Evolutionary conservation across 2,797 vertebrate species (phyloP), one percentile per base, ranked within the genome.

Genomic region (Limnodromus scolopaceus): DNA sequence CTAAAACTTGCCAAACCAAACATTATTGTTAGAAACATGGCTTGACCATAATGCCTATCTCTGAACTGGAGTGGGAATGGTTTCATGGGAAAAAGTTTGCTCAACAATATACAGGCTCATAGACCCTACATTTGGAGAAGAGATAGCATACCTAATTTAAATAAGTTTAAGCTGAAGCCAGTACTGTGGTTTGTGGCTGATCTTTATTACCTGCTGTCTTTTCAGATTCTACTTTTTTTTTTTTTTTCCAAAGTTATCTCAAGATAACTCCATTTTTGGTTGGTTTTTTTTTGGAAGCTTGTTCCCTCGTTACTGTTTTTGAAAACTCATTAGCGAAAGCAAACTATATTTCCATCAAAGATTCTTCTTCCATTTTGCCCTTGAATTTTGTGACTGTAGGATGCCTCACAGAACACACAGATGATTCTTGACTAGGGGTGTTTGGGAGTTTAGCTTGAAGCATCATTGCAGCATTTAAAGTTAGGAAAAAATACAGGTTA

Each of bases 1-100:
- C 11, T 76, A 43, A 69, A 78, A 57, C 66, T 54, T 92, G 96
- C 93, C 93, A 96, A 96, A 72, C 57, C 94, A 94, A 95, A 95
- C 83, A 65, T 63, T 84, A 34, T 69, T 28, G 32, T 86, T 92
- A 83, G 72, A 86, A 91, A 71, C 63, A 48, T 84, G 87, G 57
- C 72, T 94, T 7, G 22, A 85, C 84, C 69, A 68, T 92, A 89
- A 87, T 85, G 61, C 84, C 96, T 79, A 5, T 93, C 86, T 76
- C 86, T 79, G 77, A 90, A 46, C 71, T 63, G 70, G n/a, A 72
- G 30, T 68, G 82, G 95, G 69, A 91, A 83, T 75, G 72, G 84
- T 81, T 96, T 81, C 76, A 93, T 85, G 91, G 89, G 94, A 93
- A 96, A 71, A 81, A 55, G 57, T 86, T 78, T 90, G 24, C 85